Evolutionary conservation across 1,140 invertebrate genomes (phyloP).

Genomic region (Thaumatotibia leucotreta): DNA sequence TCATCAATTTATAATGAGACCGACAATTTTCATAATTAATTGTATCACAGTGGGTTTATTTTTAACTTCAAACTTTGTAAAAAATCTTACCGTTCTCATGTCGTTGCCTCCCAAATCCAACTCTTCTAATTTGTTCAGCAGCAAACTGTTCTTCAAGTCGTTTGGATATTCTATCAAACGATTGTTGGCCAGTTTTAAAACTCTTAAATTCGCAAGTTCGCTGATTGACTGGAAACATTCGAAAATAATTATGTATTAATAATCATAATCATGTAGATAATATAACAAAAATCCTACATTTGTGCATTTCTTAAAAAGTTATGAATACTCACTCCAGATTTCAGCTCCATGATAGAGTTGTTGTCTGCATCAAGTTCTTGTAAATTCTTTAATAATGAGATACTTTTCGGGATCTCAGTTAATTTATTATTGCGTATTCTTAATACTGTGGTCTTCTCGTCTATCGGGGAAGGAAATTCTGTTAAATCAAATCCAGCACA

Average conservation of each 20-base stretch:
- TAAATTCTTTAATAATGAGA: constrained; percentile 66
- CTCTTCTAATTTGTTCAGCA: constrained; percentile 57
- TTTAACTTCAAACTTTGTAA: too few species aligned
- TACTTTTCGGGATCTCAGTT: constrained; percentile 70
- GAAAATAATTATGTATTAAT: too few species aligned
- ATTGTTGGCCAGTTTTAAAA: constrained; percentile 67
- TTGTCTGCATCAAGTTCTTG: constrained; percentile 71
- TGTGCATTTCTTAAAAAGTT: background rate
- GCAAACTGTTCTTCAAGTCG: constrained; percentile 62
- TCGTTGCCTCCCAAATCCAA: constrained; percentile 67
- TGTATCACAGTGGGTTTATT: too few species aligned
- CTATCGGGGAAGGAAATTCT: constrained; percentile 50
- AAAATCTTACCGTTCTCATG: constrained; percentile 54
- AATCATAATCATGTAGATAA: too few species aligned
- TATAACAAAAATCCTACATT: too few species aligned
- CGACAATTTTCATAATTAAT: too few species aligned
- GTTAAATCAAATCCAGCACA: constrained; percentile 56
- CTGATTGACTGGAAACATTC: constrained; percentile 57
- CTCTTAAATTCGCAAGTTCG: constrained; percentile 62
- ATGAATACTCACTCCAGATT: constrained; percentile 47
- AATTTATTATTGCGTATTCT: constrained; percentile 76
- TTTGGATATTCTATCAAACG: constrained; percentile 57
- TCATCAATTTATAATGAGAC: too few species aligned
- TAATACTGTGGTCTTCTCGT: constrained; percentile 51
- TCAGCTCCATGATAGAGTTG: constrained; percentile 69